phyloP scores from a whole-genome alignment of 2,797 vertebrate species.

The Centropyge bicolor region DNA sequence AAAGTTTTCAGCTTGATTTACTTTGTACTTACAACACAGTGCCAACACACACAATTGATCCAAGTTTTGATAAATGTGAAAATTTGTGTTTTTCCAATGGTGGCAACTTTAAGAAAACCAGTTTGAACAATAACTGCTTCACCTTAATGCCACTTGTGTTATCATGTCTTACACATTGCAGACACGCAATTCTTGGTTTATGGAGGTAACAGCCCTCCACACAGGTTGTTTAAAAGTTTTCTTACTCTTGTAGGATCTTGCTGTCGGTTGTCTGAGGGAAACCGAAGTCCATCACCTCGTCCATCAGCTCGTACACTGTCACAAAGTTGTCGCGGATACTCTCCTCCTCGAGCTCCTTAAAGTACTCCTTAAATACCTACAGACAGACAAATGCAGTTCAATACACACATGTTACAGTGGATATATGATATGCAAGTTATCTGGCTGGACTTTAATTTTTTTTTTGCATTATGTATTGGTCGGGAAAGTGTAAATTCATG shows the following conservation, averaged over 20 bases:
- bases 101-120: not conserved
- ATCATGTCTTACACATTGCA: not conserved
- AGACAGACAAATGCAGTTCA: not conserved
- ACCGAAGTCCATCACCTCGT: conserved; percentile 90
- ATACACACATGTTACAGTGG: not conserved
- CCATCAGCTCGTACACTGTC: conserved; percentile 89
- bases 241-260: conserved; percentile 91
- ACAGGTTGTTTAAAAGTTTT: not conserved
- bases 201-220: not conserved
- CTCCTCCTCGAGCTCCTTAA: conserved; percentile 89
- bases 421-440: not conserved
- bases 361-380: conserved; percentile 89
- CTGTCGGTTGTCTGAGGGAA: conserved; percentile 90
- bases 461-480: not conserved
- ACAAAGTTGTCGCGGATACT: conserved; percentile 91
- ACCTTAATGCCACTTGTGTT: not conserved
- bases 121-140: too few species aligned
- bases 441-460: not conserved
- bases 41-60: not conserved
- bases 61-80: not conserved
- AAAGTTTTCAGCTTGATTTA: conserved; percentile 18
- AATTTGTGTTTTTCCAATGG: not conserved
- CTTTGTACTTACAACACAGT: conserved; percentile 11
- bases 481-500: not conserved
- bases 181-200: not conserved